These are phyloP conservation scores for Lasiurus borealis DNA, from an alignment of 2,113 vertebrate species.

Conservation along the genomic window DNA sequence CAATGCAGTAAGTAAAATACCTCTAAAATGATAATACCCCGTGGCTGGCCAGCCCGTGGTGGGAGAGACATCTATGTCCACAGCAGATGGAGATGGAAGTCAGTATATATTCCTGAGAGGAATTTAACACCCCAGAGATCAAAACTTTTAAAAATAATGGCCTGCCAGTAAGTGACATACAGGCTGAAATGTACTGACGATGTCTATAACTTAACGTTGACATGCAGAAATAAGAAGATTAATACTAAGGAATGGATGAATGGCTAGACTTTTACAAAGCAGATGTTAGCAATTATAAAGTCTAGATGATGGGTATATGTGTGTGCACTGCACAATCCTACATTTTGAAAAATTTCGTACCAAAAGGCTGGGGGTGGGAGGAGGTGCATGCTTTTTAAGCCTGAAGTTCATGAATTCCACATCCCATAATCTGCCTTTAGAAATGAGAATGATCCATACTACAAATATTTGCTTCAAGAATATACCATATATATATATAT, in stretches of 20 bases:
- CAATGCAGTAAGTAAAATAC: background rate
- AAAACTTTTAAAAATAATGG: background rate
- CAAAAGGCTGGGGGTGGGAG: background rate
- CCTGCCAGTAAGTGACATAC: background rate
- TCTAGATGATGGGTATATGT: background rate
- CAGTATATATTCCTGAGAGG: background rate
- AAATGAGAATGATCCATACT: background rate
- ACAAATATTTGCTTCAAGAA: background rate
- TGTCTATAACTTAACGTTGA: background rate
- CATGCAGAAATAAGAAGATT: background rate
- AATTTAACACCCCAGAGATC: background rate
- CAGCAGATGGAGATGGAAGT: background rate
- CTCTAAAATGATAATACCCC: background rate
- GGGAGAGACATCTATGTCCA: background rate
- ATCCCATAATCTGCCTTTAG: background rate
- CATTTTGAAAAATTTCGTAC: background rate
- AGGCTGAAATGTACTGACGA: background rate
- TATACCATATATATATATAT: too few species aligned
- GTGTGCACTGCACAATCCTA: background rate
- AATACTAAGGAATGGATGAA: background rate
- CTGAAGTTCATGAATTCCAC: background rate
- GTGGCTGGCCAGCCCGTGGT: background rate
- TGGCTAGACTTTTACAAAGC: background rate
- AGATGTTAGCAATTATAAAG: background rate
- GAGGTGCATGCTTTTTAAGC: background rate